Conservation (phyloP, 2,797 vertebrate species). For the Stomatorhinus walkeri region DNA sequence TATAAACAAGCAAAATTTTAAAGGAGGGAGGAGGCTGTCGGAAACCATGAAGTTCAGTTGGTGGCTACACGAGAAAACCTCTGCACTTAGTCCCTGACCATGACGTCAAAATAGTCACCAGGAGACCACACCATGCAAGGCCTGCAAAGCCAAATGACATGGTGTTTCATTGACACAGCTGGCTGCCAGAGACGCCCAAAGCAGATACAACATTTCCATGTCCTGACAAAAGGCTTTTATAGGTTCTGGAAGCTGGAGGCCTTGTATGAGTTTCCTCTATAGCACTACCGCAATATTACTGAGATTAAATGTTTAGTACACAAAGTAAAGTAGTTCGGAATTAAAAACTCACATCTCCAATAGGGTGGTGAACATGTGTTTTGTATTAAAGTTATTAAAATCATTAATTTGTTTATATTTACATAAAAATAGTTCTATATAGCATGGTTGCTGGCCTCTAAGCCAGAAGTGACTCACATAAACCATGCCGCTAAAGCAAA, state of each 20-base stretch:
- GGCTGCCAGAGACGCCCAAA: neutral
- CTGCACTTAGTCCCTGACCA: neutral
- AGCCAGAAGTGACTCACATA: slow-evolving; percentile 1
- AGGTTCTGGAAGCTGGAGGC: neutral
- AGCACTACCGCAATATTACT: neutral
- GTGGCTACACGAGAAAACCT: neutral
- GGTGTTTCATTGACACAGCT: neutral
- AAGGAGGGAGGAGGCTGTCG: neutral
- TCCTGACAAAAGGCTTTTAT: neutral
- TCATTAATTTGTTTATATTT: neutral
- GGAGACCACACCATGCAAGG: neutral
- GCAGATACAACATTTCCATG: neutral
- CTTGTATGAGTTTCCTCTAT: neutral
- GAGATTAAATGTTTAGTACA: neutral
- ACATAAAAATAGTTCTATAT: neutral
- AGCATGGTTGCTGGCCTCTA: neutral
- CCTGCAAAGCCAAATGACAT: neutral
- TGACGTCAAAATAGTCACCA: neutral
- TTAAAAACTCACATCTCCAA: neutral
- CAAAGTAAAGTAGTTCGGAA: neutral
- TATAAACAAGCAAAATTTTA: neutral
- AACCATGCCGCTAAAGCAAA: neutral
- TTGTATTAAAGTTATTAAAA: neutral
- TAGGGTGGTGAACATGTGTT: neutral
- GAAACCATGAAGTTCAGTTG: neutral